phyloP scores from a whole-genome alignment of 2,888 invertebrate species.

The Chironomus tentans region DNA sequence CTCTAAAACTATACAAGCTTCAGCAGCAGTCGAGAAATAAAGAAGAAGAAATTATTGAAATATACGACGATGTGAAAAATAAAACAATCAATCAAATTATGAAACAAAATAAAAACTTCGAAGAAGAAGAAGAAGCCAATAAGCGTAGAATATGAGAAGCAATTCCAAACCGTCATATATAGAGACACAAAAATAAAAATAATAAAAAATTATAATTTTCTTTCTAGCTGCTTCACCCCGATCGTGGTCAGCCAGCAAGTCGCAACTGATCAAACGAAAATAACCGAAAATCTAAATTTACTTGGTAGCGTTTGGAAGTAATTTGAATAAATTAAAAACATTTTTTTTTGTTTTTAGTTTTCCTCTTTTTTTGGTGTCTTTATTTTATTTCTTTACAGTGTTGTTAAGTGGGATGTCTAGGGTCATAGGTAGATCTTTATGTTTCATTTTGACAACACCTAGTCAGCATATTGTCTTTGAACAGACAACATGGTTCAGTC shows the following conservation, averaged over 20 bases:
- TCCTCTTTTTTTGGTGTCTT: background rate
- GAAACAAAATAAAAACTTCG: background rate
- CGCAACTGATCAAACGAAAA: conserved; percentile 8
- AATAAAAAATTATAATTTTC: background rate
- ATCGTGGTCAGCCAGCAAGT: background rate
- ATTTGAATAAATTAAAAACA: conserved; percentile 19
- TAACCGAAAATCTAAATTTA: background rate
- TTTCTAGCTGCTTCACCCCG: background rate
- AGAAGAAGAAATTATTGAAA: background rate
- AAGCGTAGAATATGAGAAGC: background rate
- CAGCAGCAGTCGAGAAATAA: background rate
- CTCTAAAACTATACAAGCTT: too few species aligned
- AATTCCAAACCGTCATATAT: background rate
- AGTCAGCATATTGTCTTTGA: too few species aligned
- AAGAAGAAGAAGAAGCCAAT: background rate
- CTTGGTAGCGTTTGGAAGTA: conserved; percentile 11
- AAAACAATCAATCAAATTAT: conserved; percentile 18
- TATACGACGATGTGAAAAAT: background rate
- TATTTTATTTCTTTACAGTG: too few species aligned
- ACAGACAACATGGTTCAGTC: too few species aligned
- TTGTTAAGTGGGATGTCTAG: too few species aligned
- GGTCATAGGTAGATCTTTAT: too few species aligned
- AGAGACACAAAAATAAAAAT: background rate
- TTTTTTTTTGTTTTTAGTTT: background rate
- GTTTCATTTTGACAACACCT: too few species aligned